Conservation (phyloP, 2,888 invertebrate genomes). For the Gymnoscelis rufifasciata region DNA sequence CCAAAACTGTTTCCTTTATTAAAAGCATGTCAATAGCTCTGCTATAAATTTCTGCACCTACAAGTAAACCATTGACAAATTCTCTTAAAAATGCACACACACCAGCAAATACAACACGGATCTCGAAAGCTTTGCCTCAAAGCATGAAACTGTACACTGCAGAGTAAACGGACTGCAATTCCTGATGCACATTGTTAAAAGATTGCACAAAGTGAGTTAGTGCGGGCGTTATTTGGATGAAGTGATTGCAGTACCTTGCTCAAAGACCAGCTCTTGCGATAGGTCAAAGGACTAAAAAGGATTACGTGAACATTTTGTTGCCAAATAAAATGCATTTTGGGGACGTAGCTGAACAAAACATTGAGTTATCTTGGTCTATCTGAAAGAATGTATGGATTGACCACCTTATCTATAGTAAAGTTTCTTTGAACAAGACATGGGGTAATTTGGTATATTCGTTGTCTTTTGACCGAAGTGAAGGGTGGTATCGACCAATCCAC, state of each 20-base stretch:
- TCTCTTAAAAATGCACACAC: too few species aligned
- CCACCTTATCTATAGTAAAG: too few species aligned
- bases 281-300: not conserved
- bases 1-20: too few species aligned
- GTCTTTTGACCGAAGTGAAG: too few species aligned
- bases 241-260: slow-evolving; percentile 17
- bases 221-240: slow-evolving; percentile 17
- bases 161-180: slow-evolving; percentile 18
- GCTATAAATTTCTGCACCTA: too few species aligned
- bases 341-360: not conserved
- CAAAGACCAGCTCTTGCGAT: slow-evolving; percentile 4
- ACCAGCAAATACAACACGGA: not conserved
- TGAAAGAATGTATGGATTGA: too few species aligned
- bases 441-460: too few species aligned
- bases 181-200: slow-evolving; percentile 33
- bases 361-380: too few species aligned
- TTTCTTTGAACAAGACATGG: too few species aligned
- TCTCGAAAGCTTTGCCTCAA: slow-evolving; percentile 19
- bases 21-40: too few species aligned
- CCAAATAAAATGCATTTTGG: not conserved
- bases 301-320: not conserved
- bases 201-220: slow-evolving; percentile 33
- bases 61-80: too few species aligned
- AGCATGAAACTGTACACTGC: slow-evolving; percentile 30
- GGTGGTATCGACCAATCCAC: too few species aligned